Evolutionary conservation across 2,888 invertebrate genomes (phyloP).

Genomic region (Metallyticus violacea): DNA sequence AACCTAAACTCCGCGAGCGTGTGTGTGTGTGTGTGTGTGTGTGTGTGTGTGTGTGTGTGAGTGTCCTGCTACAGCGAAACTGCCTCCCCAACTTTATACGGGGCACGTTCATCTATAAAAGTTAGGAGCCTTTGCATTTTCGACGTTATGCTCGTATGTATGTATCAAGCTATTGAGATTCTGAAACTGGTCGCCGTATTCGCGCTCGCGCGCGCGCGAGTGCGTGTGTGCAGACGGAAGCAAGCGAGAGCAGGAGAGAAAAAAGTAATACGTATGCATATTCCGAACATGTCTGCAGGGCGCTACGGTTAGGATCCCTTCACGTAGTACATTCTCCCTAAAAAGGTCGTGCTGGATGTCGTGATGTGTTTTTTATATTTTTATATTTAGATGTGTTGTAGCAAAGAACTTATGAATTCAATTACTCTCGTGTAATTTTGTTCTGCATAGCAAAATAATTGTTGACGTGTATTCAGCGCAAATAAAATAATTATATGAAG

Average conservation of each 20-base stretch:
- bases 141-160: not conserved
- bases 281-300: not conserved
- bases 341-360: not conserved
- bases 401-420: not conserved
- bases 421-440: not conserved
- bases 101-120: conserved; percentile 12
- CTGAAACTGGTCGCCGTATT: not conserved
- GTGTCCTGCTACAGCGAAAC: not conserved
- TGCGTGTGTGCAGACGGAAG: not conserved
- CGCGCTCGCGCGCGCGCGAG: too few relatives aligned
- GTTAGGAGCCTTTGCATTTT: not conserved
- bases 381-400: not conserved
- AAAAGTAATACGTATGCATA: not conserved
- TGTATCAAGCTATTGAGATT: conserved; percentile 14
- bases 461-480: not conserved
- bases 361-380: not conserved
- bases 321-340: not conserved
- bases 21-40: too few relatives aligned
- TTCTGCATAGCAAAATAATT: not conserved
- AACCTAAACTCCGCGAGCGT: too few relatives aligned
- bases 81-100: not conserved
- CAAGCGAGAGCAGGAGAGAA: not conserved
- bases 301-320: not conserved
- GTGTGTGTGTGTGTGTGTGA: too few relatives aligned
- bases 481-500: not conserved